Conservation (phyloP, 1,140 invertebrate species). For the Luehdorfia chinensis region DNA sequence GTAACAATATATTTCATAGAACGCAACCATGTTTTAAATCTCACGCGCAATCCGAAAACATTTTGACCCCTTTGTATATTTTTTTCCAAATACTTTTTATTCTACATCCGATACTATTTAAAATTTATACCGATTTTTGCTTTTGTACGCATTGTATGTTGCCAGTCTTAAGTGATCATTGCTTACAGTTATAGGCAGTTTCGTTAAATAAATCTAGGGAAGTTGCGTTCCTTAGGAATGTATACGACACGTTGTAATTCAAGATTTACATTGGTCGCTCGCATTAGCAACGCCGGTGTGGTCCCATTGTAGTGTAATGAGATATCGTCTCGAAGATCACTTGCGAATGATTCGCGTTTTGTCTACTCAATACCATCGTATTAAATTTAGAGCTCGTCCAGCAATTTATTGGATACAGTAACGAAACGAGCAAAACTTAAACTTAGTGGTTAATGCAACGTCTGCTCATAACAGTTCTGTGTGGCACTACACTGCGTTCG, state of each 20-base stretch:
- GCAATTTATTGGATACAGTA: too few species aligned
- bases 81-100: conserved; percentile 7
- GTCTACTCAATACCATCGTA: conserved; percentile 17
- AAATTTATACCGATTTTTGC: conserved; percentile 20
- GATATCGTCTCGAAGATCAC: conserved; percentile 25
- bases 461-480: too few species aligned
- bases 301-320: conserved; percentile 38
- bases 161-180: conserved; percentile 26
- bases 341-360: conserved; percentile 28
- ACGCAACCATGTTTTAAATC: too few species aligned
- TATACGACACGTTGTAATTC: not conserved
- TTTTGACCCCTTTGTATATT: not conserved
- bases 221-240: conserved; percentile 9
- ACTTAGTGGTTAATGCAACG: too few species aligned
- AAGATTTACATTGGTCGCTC: conserved; percentile 23
- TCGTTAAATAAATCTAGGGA: conserved; percentile 24
- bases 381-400: conserved; percentile 1
- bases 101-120: conserved; percentile 4
- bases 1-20: too few species aligned
- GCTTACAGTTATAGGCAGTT: conserved; percentile 26
- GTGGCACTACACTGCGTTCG: too few species aligned
- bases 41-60: not conserved
- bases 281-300: conserved; percentile 34
- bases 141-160: conserved; percentile 18
- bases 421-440: too few species aligned